Conservation (phyloP, 2,113 vertebrate species). For the Mirza zaza region DNA sequence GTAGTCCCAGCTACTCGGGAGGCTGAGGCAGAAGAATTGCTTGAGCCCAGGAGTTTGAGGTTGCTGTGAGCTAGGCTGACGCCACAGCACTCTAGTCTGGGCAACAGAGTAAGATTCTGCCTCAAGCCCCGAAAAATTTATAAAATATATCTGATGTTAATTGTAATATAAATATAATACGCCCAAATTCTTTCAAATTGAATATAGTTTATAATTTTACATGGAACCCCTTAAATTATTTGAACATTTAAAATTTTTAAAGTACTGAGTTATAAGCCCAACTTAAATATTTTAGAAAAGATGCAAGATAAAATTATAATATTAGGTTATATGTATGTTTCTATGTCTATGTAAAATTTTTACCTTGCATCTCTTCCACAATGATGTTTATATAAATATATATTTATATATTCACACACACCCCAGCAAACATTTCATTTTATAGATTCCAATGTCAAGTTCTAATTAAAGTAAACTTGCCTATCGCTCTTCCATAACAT, state of each 20-base stretch:
- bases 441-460: constrained; percentile 19
- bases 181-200: background rate
- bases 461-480: constrained; percentile 23
- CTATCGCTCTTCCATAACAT: background rate
- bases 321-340: background rate
- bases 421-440: background rate
- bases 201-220: background rate
- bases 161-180: background rate
- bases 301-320: background rate
- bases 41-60: too few species aligned
- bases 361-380: background rate
- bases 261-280: background rate
- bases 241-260: background rate
- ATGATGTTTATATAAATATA: background rate
- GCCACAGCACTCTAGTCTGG: too few species aligned
- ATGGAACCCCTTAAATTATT: background rate
- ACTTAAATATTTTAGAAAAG: background rate
- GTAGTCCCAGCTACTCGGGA: too few species aligned
- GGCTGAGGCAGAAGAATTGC: too few species aligned
- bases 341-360: background rate
- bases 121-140: background rate
- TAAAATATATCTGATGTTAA: background rate
- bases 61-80: too few species aligned
- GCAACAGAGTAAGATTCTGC: too few species aligned
- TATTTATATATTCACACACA: background rate